Conservation (phyloP, 2,113 vertebrate species). For the Mus musculus region GRCm39 chr1:186001501-186002000, state of each 20-base stretch:
- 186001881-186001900: not conserved
- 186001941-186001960: not conserved
- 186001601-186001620: not conserved
- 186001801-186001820: slow-evolving; percentile 43
- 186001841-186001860: not conserved
- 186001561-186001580: not conserved
- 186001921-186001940: not conserved
- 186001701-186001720: slow-evolving; percentile 27
- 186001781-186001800: slow-evolving; percentile 63
- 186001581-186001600: not conserved
- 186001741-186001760: slow-evolving; percentile 58
- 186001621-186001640: not conserved
- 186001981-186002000: not conserved
- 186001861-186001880: too few species aligned
- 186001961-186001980: not conserved
- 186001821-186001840: not conserved
- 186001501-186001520: not conserved
- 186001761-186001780: slow-evolving; percentile 70
- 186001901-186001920: not conserved
- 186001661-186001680: not conserved
- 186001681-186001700: slow-evolving; percentile 48
- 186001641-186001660: slow-evolving; percentile 72
- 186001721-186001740: slow-evolving; percentile 69
- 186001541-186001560: slow-evolving; percentile 32
- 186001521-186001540: slow-evolving; percentile 22